A percentile compares a stretch with the other conserved stretches of the same genome.
Conservation (phyloP, 2,113 vertebrate species). For the Calypte anna region DNA sequence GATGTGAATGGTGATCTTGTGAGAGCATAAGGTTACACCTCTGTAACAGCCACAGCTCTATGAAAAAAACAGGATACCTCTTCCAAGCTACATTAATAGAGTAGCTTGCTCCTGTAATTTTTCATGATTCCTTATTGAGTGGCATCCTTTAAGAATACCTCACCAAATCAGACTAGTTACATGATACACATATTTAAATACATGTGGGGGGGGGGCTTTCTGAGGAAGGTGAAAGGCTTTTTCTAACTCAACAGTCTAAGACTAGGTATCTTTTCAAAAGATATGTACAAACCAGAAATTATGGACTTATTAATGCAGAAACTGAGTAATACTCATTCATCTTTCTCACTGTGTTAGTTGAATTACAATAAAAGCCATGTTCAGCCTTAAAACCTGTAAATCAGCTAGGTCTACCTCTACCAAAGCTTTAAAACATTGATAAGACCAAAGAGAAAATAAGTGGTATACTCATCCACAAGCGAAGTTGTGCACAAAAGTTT, state of each 20-base stretch:
- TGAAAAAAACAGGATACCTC: neutral
- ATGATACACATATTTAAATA: neutral
- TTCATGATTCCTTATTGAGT: neutral
- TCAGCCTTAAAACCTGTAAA: neutral
- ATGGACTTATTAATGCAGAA: neutral
- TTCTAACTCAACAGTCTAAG: neutral
- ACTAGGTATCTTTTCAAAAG: neutral
- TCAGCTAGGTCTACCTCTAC: neutral
- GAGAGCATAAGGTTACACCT: neutral
- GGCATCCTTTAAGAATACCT: neutral
- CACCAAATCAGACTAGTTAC: neutral
- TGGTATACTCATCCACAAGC: neutral
- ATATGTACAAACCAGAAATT: neutral
- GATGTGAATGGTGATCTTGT: neutral
- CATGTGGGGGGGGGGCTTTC: neutral
- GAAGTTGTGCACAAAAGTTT: neutral
- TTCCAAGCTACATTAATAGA: neutral
- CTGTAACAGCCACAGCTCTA: neutral
- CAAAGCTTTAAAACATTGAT: neutral
- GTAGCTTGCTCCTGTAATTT: neutral
- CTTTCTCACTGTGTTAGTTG: neutral
- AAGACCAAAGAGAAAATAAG: neutral
- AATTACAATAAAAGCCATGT: neutral
- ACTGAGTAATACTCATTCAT: neutral
- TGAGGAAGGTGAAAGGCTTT: neutral